Conservation (phyloP, 2,113 vertebrate species). For the Austrofundulus limnaeus region DNA sequence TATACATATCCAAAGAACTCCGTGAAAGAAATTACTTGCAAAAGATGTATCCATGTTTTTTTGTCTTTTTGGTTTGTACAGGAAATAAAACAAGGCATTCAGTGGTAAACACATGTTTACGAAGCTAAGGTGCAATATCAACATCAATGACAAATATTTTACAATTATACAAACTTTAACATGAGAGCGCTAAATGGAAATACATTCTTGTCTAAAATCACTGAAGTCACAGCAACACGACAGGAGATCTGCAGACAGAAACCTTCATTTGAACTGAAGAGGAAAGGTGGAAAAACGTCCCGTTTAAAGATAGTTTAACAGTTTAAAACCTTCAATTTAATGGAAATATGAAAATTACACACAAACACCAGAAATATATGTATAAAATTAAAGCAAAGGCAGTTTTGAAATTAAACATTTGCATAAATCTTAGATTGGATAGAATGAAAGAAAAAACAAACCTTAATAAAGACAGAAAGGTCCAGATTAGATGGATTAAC, state of each 20-base stretch:
- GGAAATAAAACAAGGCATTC: conserved; percentile 79
- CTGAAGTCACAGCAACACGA: conserved; percentile 22
- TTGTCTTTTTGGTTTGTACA: conserved; percentile 65
- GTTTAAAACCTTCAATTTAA: neutral
- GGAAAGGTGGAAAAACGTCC: conserved; percentile 18
- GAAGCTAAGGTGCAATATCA: conserved; percentile 81
- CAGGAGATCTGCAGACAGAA: conserved; percentile 4
- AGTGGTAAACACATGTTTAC: conserved; percentile 73
- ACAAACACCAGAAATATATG: conserved; percentile 40
- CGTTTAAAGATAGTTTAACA: neutral
- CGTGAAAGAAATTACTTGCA: conserved; percentile 60
- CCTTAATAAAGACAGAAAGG: conserved; percentile 18
- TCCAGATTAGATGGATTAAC: neutral
- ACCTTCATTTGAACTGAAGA: conserved; percentile 14
- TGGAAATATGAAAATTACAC: conserved; percentile 41
- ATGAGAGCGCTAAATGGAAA: conserved; percentile 50
- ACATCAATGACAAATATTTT: conserved; percentile 66
- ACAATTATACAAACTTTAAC: conserved; percentile 61
- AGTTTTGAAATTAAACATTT: conserved; percentile 43
- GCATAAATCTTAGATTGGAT: conserved; percentile 34
- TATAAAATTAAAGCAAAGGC: conserved; percentile 50
- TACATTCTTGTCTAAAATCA: conserved; percentile 25
- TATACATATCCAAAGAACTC: conserved; percentile 81
- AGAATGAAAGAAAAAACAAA: neutral
- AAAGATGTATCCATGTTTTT: conserved; percentile 43